Base-by-base conservation (phyloP, 2,888 invertebrate genomes). In the Epistrophella euchroma region DNA sequence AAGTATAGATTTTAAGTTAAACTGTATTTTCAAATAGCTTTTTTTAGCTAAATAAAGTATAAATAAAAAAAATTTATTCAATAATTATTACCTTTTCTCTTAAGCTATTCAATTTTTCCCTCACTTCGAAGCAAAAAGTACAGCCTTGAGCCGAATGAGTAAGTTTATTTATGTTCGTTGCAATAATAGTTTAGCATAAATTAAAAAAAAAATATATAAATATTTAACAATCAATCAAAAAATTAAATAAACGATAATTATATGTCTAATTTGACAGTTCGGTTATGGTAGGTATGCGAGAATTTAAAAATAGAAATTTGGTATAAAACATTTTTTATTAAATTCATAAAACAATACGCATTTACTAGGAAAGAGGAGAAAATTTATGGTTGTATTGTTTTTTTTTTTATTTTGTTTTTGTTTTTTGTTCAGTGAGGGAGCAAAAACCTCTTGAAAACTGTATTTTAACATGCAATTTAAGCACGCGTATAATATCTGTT, bases 401-500 rank as follows among this genome's bases (percentile, higher is more conserved):
- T 40, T 62, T 60, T 22, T 37, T 13, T 22, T 19, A 3, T 37
- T 56, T 32, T 52, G 22, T 28, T 28, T 62, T 13, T 15, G 2
- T 22, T 40, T 60, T 15, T 60, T 4, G 17, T 25, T 19, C 52
- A 68, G 52, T 17, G 37, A 68, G 55, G 52, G 79, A 43, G 83
- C 83, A 79, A 71, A 84, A 79, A 74, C 64, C 79, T 50, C 79
- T 64, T 25, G 40, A 58, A 83, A 79, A 71, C 64, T 79, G 47
- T 74, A 52, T 74, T 68, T 76, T 55, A 72, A 68, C 84, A 80
- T 72, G 80, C 84, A 66, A 80, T 85, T 75, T 72, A 76, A 58
- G 56, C 58, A 71, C 75, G 71, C 35, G 80, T 66, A 66, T 84
- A 80, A 80, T 72, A 66, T 76, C 68, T 68, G 37, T 60, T 72